phyloP scores from a whole-genome alignment of 2,797 vertebrate species.

The Hippocampus kuda region DNA sequence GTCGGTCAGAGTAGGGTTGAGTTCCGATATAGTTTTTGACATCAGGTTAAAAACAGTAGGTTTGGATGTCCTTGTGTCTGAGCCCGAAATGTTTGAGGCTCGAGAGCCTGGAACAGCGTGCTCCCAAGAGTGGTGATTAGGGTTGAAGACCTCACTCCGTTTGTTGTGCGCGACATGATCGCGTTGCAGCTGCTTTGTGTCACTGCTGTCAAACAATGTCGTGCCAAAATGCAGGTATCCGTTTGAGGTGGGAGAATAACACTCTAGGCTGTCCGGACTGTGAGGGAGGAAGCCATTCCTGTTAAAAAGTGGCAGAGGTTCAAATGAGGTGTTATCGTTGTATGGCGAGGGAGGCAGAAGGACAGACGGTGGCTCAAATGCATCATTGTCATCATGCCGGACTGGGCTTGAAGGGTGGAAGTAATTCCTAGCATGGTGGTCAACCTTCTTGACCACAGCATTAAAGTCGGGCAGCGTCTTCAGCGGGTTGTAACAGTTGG shows the following conservation, averaged over 20 bases:
- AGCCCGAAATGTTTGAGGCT: conserved; percentile 27
- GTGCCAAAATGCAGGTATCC: conserved; percentile 73
- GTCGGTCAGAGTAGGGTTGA: conserved; percentile 59
- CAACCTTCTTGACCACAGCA: conserved; percentile 71
- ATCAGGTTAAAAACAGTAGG: conserved; percentile 59
- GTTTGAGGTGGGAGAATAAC: conserved; percentile 60
- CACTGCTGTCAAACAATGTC: conserved; percentile 65
- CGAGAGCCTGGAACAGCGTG: conserved; percentile 34
- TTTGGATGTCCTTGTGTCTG: conserved; percentile 56
- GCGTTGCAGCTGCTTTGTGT: conserved; percentile 53
- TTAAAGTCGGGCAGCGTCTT: conserved; percentile 81
- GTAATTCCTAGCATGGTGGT: conserved; percentile 44
- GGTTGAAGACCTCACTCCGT: conserved; percentile 31
- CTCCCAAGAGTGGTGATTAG: conserved; percentile 42
- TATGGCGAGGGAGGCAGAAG: conserved; percentile 52
- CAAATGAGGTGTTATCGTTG: conserved; percentile 40
- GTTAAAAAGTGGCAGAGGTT: conserved; percentile 38
- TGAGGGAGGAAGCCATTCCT: conserved; percentile 63
- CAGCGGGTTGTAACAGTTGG: conserved; percentile 80
- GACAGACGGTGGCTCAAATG: conserved; percentile 56
- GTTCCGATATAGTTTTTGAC: conserved; percentile 65
- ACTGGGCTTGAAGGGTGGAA: conserved; percentile 57
- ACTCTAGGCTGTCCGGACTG: conserved; percentile 60
- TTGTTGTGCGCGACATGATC: conserved; percentile 32
- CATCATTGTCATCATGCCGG: conserved; percentile 41